Evolutionary conservation across 2,888 invertebrate species (phyloP), one percentile per base, ranked within the genome.

Genomic region (Cabera pusaria): DNA sequence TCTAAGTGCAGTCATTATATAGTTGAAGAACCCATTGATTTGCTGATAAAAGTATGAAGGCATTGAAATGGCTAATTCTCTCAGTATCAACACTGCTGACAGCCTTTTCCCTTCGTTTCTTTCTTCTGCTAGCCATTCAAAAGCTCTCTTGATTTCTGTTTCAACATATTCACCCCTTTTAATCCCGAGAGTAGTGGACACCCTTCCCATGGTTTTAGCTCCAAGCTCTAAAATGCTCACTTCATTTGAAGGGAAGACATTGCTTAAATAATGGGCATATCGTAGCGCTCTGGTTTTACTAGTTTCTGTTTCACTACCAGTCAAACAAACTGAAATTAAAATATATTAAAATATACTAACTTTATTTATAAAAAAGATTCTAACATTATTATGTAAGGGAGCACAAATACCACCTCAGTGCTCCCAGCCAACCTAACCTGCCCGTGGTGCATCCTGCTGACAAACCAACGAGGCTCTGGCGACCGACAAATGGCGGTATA

Each of bases 1-100:
- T 56, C 96, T 91, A 11, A 98, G 92, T 0, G 97, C 97, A 72
- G 94, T 93, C 72, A 98, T 96, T 33, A 98, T 97, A 29, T 96
- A 93, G 52, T 97, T 97, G 64, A 98, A 98, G 75, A 97, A 97
- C 10, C 94, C 93, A 29, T 95, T 94, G 1, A 97, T 95, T 80
- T 97, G 96, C 75, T 97, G 97, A 70, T 95, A 99, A 78, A 99
- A 99, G 75, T 97, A 97, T 10, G 98, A 98, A 0, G 98, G 98
- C 90, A 98, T 96, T n/a, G 96, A 95, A 14, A 97, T 93, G 0
- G 99, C 98, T 23, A 99, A 83, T 83, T 99, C 99, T 56, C 96
- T 93, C 9, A 98, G 81, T 29, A 99, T 95, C 22, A 99, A 89
- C 3, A 97, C 97, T 3, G 98, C 97, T 8, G 97, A 97, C 60